Evolutionary conservation across 1,140 invertebrate genomes (phyloP).

Genomic region (Campoletis sonorensis): DNA sequence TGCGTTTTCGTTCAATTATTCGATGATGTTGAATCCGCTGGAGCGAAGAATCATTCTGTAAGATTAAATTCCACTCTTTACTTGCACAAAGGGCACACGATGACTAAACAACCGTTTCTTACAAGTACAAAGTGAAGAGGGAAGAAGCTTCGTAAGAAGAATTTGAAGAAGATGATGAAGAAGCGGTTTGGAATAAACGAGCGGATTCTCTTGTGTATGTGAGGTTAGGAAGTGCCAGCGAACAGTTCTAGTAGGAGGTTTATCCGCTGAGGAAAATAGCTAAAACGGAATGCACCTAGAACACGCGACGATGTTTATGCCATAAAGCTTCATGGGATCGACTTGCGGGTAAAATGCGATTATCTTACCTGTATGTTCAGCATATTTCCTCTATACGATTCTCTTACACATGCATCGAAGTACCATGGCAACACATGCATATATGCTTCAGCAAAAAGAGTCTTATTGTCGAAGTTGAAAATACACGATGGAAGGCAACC

Average conservation of each 20-base stretch:
- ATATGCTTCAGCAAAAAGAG: neutral
- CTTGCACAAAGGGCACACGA: neutral
- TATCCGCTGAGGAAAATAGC: slow-evolving; percentile 34
- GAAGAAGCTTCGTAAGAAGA: neutral
- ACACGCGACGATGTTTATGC: slow-evolving; percentile 51
- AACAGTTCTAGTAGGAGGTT: slow-evolving; percentile 42
- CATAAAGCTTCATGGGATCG: slow-evolving; percentile 29
- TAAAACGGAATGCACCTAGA: slow-evolving; percentile 47
- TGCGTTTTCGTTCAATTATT: too few relatives aligned
- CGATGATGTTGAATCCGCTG: too few relatives aligned
- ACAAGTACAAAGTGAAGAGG: neutral
- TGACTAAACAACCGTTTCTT: neutral
- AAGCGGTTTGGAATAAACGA: slow-evolving; percentile 9
- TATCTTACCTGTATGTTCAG: neutral
- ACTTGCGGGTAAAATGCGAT: slow-evolving; percentile 26
- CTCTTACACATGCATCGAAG: neutral
- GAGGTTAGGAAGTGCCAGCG: slow-evolving; percentile 32
- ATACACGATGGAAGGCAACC: neutral
- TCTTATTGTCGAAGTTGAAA: neutral
- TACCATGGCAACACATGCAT: neutral
- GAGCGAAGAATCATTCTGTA: too few relatives aligned
- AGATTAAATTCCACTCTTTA: too few relatives aligned
- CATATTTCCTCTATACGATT: neutral
- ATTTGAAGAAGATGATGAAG: slow-evolving; percentile 6
- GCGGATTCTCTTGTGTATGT: neutral